Conservation (phyloP, 1,140 invertebrate species). For the Aphelenchoides besseyi region DNA sequence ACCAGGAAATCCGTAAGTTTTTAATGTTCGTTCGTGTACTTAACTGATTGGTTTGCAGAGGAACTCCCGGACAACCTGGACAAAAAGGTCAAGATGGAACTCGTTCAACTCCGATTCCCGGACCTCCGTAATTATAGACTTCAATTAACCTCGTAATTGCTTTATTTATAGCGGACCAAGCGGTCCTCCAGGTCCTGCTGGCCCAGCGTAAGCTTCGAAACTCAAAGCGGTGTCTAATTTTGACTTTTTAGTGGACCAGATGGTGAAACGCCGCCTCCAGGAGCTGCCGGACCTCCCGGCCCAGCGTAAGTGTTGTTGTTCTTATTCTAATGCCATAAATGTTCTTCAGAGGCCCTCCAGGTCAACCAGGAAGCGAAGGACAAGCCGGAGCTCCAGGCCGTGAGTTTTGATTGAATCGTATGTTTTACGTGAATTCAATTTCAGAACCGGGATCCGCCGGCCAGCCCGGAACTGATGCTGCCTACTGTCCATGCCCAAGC, state of each 20-base stretch:
- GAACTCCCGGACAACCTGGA: neutral
- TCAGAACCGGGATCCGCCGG: no score
- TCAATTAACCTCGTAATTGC: no score
- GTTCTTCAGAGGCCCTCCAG: no score
- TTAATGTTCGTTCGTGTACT: neutral
- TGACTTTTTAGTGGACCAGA: neutral
- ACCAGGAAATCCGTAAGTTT: neutral
- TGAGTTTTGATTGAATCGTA: neutral
- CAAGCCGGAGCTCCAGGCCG: neutral
- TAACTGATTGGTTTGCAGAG: neutral
- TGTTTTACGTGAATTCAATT: no score
- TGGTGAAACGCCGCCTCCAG: no score
- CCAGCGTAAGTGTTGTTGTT: no score
- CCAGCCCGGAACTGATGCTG: neutral
- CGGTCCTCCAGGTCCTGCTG: slow-evolving; percentile 8
- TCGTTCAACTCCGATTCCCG: slow-evolving; percentile 9
- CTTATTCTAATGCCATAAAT: no score
- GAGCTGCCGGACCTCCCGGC: no score
- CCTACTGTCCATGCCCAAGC: slow-evolving; percentile 14
- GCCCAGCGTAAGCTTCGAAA: neutral
- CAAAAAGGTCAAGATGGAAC: neutral
- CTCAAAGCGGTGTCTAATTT: neutral
- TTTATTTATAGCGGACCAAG: neutral
- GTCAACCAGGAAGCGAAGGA: slow-evolving; percentile 18
- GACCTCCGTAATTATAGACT: no score